Evolutionary conservation across 1,140 invertebrate species (phyloP).

Genomic region (Cryptotermes secundus): DNA sequence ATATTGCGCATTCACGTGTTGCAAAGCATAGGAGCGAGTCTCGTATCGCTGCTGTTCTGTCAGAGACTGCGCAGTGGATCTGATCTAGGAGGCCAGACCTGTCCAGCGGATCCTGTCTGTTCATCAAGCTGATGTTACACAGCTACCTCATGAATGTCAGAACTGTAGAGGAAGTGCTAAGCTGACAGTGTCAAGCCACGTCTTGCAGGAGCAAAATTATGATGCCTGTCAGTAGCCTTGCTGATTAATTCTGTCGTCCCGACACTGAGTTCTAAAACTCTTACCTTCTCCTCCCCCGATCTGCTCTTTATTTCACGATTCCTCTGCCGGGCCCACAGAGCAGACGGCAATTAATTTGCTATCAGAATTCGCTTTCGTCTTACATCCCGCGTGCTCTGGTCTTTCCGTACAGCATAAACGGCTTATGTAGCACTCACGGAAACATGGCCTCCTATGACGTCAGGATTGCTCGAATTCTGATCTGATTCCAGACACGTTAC

Average conservation of each 20-base stretch:
- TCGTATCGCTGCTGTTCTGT: no score
- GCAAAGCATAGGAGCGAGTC: no score
- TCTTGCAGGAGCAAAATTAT: not conserved
- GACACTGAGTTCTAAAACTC: not conserved
- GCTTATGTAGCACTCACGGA: not conserved
- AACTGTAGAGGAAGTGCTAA: not conserved
- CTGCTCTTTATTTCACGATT: not conserved
- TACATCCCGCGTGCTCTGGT: not conserved
- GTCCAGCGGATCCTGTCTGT: no score
- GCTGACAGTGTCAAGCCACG: not conserved
- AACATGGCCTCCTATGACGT: no score
- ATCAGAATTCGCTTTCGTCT: not conserved
- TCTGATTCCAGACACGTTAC: no score
- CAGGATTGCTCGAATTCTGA: no score
- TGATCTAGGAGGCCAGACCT: no score
- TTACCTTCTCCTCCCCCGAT: not conserved
- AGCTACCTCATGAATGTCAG: not conserved
- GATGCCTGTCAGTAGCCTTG: not conserved
- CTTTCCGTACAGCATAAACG: not conserved
- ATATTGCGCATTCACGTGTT: no score
- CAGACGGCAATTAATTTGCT: constrained; percentile 11
- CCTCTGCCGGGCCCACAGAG: not conserved
- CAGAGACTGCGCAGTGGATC: no score
- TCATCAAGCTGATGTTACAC: no score
- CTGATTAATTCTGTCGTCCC: not conserved